A percentile compares a stretch with the other conserved stretches of the same genome.
These are phyloP conservation scores for Trematomus loennbergii DNA, from an alignment of 2,113 vertebrate species.

Conservation along the genomic window DNA sequence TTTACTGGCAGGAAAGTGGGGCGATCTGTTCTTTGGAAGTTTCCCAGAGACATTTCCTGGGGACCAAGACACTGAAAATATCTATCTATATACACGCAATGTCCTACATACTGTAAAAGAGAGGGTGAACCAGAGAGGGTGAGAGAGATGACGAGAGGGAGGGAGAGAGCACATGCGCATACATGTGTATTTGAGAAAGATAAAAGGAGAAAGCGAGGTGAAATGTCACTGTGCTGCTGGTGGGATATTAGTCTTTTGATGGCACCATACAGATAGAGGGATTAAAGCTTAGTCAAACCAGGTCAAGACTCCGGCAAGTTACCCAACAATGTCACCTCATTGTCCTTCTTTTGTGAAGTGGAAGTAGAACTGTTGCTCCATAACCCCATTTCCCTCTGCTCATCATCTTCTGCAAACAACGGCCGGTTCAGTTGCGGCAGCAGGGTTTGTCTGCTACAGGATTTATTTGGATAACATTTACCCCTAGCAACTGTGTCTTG, in stretches of 20 bases:
- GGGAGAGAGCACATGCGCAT: conserved; percentile 47
- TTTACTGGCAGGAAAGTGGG: conserved; percentile 85
- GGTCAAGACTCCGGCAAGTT: conserved; percentile 56
- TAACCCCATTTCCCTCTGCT: conserved; percentile 28
- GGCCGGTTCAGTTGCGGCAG: neutral
- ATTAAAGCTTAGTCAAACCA: conserved; percentile 47
- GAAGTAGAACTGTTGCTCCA: conserved; percentile 45
- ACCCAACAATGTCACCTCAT: conserved; percentile 47
- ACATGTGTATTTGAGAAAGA: conserved; percentile 54
- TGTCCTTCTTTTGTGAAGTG: conserved; percentile 28
- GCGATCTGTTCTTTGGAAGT: conserved; percentile 88
- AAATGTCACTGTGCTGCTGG: conserved; percentile 62
- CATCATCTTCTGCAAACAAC: neutral
- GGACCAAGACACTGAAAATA: conserved; percentile 87
- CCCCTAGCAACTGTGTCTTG: conserved; percentile 21
- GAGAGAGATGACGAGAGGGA: conserved; percentile 19
- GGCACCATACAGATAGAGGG: conserved; percentile 46
- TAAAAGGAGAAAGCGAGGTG: conserved; percentile 53
- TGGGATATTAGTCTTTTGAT: conserved; percentile 54
- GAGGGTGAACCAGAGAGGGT: conserved; percentile 59
- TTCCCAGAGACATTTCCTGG: conserved; percentile 86
- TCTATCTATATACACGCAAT: conserved; percentile 84
- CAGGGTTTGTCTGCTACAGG: neutral
- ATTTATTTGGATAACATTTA: conserved; percentile 38
- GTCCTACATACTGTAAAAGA: conserved; percentile 82